A percentile compares a stretch with the other conserved stretches of the same genome.
phyloP scores from a whole-genome alignment of 2,888 invertebrate species.

The Ophion obscuratus region DNA sequence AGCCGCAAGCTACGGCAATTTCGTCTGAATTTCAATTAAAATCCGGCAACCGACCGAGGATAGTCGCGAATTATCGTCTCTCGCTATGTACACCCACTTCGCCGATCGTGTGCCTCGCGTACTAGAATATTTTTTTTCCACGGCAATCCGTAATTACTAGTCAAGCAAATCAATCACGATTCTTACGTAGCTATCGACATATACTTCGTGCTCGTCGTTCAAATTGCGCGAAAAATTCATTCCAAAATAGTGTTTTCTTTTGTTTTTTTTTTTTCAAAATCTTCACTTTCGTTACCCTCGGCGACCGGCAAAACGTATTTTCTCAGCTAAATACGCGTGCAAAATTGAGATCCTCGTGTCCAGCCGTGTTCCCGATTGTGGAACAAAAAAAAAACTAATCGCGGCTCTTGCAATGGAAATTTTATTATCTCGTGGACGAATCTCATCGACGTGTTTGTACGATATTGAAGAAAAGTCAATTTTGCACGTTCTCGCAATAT shows the following conservation, averaged over 20 bases:
- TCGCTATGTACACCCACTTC: conserved; percentile 29
- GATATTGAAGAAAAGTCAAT: conserved; percentile 7
- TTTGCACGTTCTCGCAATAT: neutral
- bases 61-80: conserved; percentile 22
- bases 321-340: neutral
- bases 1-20: conserved; percentile 31
- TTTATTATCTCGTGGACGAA: neutral
- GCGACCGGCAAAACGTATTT: neutral
- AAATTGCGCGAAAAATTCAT: neutral
- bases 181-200: conserved; percentile 11
- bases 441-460: neutral
- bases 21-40: conserved; percentile 24
- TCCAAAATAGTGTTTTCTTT: neutral
- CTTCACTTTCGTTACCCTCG: neutral
- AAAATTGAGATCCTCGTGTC: neutral
- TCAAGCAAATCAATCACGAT: conserved; percentile 45
- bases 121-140: neutral
- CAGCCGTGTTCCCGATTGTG: neutral
- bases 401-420: neutral
- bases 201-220: neutral
- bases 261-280: neutral
- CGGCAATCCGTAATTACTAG: conserved; percentile 47
- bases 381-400: neutral
- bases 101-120: conserved; percentile 21
- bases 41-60: neutral